Evolutionary conservation across 1,140 invertebrate species (phyloP).

Genomic region (Archegozetes longisetosus): DNA sequence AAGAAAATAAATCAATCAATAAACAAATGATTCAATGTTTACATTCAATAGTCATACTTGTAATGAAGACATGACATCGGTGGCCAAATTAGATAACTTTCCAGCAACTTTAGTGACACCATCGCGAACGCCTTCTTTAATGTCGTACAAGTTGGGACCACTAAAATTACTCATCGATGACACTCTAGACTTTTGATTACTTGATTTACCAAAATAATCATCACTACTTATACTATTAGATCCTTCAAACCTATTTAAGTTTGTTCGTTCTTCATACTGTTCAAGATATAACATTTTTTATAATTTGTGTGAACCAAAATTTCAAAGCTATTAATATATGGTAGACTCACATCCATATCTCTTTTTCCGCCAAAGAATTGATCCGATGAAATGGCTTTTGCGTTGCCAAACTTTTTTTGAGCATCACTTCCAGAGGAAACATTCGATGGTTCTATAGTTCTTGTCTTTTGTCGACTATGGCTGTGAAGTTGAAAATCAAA

Average conservation of each 20-base stretch:
- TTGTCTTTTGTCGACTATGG: neutral
- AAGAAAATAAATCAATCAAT: neutral
- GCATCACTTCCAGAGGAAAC: constrained; percentile 40
- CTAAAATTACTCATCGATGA: constrained; percentile 24
- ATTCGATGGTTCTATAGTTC: constrained; percentile 7
- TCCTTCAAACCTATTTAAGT: constrained; percentile 61
- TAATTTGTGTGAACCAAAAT: constrained; percentile 8
- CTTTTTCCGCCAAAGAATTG: constrained; percentile 71
- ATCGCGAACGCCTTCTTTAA: constrained; percentile 86
- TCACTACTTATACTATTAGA: constrained; percentile 85
- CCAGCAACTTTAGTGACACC: constrained; percentile 93
- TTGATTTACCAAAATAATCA: constrained; percentile 67
- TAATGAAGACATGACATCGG: constrained; percentile 69
- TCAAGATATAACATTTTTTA: constrained; percentile 18
- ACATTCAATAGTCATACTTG: constrained; percentile 8
- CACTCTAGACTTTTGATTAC: neutral
- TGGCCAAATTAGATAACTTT: constrained; percentile 76
- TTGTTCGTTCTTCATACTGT: constrained; percentile 47
- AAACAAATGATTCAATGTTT: too few species aligned
- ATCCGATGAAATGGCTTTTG: constrained; percentile 93
- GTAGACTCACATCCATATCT: constrained; percentile 41
- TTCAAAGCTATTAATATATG: constrained; percentile 2
- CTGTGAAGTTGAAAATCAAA: neutral
- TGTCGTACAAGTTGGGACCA: constrained; percentile 74
- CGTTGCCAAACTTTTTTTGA: constrained; percentile 85